A percentile compares a stretch with the other conserved stretches of the same genome.
Conservation (phyloP, 2,797 vertebrate genomes). For the Threskiornis aethiopicus region DNA sequence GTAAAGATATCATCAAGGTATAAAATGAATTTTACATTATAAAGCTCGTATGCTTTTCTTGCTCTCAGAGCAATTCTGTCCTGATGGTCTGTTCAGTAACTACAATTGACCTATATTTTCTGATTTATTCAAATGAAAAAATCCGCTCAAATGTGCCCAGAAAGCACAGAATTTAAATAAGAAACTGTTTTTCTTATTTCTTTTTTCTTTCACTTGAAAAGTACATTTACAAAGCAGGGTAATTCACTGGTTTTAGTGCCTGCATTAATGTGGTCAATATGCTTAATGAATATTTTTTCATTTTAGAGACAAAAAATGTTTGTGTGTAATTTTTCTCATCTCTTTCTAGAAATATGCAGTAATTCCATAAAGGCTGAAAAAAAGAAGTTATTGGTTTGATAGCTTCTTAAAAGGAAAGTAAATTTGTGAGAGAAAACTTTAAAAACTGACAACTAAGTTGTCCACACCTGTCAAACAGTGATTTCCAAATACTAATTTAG, state of each 20-base stretch:
- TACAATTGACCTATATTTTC: not conserved
- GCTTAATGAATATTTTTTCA: not conserved
- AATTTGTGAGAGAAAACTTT: not conserved
- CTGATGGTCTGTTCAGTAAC: not conserved
- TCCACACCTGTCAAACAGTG: rapidly evolving
- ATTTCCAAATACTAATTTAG: not conserved
- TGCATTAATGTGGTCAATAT: not conserved
- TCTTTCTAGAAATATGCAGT: not conserved
- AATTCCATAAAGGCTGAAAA: not conserved
- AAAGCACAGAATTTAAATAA: not conserved
- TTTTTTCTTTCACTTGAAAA: not conserved
- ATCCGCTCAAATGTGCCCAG: not conserved
- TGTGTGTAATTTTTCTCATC: not conserved
- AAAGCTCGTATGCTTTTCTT: not conserved
- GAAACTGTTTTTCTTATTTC: not conserved
- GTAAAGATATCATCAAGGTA: not conserved
- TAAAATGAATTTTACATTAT: not conserved
- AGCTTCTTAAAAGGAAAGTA: not conserved
- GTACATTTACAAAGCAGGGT: not conserved
- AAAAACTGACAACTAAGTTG: not conserved
- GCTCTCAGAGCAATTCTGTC: not conserved
- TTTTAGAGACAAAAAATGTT: not conserved
- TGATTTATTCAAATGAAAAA: not conserved
- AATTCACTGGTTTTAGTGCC: not conserved
- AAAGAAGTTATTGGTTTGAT: not conserved